A percentile compares a stretch with the other conserved stretches of the same genome.
Conservation (phyloP, 2,113 vertebrate species). For the Gopherus flavomarginatus region DNA sequence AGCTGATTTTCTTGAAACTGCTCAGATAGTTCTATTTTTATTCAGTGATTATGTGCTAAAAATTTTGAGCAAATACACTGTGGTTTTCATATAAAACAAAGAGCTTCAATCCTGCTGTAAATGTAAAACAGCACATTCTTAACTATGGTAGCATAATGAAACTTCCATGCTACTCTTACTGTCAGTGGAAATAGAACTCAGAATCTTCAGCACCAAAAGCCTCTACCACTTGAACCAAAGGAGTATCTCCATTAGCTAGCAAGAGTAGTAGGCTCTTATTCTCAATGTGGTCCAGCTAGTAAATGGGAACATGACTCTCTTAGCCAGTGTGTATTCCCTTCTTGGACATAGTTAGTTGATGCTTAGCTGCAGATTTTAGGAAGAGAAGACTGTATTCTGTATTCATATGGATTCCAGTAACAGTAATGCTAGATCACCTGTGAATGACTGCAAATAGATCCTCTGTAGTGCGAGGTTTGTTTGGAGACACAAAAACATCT, state of each 20-base stretch:
- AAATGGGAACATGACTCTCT: background rate
- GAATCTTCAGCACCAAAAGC: background rate
- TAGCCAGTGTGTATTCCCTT: background rate
- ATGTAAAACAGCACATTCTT: background rate
- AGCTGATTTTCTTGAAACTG: background rate
- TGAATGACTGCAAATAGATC: constrained; percentile 99
- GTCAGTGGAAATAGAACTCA: background rate
- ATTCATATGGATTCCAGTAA: background rate
- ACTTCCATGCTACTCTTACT: background rate
- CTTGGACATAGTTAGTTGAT: background rate
- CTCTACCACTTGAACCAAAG: background rate
- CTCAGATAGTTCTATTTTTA: background rate
- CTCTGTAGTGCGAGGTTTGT: constrained; percentile 96
- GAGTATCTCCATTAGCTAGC: background rate
- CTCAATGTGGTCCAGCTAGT: background rate
- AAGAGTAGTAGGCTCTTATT: background rate
- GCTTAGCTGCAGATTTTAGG: background rate
- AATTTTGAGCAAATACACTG: background rate
- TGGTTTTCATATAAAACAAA: background rate
- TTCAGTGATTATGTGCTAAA: background rate
- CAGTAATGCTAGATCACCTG: constrained; percentile 82
- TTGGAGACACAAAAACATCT: constrained; percentile 91
- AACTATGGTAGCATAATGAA: background rate
- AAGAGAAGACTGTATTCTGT: background rate
- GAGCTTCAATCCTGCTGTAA: background rate